phyloP scores from a whole-genome alignment of 1,140 invertebrate genomes.

The Helicoverpa armigera region DNA sequence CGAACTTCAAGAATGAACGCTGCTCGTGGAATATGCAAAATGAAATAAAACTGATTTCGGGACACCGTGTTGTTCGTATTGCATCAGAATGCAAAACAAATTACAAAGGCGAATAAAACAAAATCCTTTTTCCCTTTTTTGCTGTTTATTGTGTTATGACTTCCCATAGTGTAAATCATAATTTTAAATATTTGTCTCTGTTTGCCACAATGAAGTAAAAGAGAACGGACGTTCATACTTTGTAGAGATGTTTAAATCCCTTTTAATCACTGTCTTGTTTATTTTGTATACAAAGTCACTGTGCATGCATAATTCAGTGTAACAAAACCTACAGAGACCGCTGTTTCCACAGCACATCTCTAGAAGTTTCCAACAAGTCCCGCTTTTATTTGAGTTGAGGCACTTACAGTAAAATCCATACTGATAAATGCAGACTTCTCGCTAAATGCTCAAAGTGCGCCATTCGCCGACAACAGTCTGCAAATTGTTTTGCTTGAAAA shows the following conservation, averaged over 20 bases:
- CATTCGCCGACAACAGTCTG: slow-evolving; percentile 29
- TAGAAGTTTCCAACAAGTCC: slow-evolving; percentile 29
- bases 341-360: slow-evolving; percentile 7
- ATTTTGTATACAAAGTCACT: not conserved
- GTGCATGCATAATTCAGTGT: not conserved
- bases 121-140: not conserved
- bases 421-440: slow-evolving; percentile 39
- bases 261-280: not conserved
- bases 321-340: not conserved
- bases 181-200: not conserved
- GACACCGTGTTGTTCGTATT: not conserved
- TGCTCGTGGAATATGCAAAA: slow-evolving; percentile 17
- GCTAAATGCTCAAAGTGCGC: slow-evolving; percentile 37
- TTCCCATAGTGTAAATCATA: not conserved
- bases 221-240: not conserved
- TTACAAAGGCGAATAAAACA: slow-evolving; percentile 9
- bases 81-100: not conserved
- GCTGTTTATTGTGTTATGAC: not conserved
- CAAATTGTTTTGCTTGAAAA: slow-evolving; percentile 37
- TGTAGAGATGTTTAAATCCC: too few relatives aligned
- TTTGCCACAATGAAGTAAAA: not conserved
- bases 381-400: slow-evolving; percentile 30
- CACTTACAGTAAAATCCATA: slow-evolving; percentile 32
- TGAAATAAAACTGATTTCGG: slow-evolving; percentile 22
- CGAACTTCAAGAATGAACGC: slow-evolving; percentile 10